Evolutionary conservation across 2,113 vertebrate genomes (phyloP), one percentile per base, ranked within the genome.

Genomic region (Pogona vitticeps): DNA sequence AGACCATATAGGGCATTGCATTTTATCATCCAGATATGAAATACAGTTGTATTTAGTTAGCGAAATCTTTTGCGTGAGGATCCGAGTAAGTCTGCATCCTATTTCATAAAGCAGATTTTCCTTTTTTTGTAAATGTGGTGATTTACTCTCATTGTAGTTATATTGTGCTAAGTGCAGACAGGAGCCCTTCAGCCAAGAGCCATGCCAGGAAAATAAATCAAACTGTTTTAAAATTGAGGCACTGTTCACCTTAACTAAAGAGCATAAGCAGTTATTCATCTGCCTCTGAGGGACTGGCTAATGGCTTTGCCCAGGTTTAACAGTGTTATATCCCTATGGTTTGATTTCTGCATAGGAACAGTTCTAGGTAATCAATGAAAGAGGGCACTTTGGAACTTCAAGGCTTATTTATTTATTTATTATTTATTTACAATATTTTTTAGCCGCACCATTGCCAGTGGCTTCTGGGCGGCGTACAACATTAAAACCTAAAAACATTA

Each of bases 181-280:
- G 52, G 71, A 83, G 70, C 28, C 33, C 46, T 73, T 14, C 72
- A 33, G 38, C 67, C 72, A 52, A 46, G 42, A 76, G 40, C 83
- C 18, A 76, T 15, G 40, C 72, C 38, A 84, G 38, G 31, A 76
- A 84, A 76, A 84, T 84, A 65, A 76, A 84, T 67, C 38, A 84
- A 65, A 76, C 59, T 46, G 20, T 58, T 52, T 59, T 31, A 56
- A 65, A 52, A 84, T 83, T 84, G 76, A 84, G 58, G 65, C 72
- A 76, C 65, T 46, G 38, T 23, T 76, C 13, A 7, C 67, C 38
- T 84, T 42, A 20, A 42, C 70, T 84, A 76, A 84, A 76, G 59
- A 84, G 61, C 40, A 6, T 52, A 14, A 46, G 61, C 1, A 38
- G 28, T 84, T 72, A 84, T 84, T 84, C 73, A 84, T 84, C 28